Base-by-base conservation (phyloP, 2,888 invertebrate genomes). In the Harpagoxenus sublaevis region DNA sequence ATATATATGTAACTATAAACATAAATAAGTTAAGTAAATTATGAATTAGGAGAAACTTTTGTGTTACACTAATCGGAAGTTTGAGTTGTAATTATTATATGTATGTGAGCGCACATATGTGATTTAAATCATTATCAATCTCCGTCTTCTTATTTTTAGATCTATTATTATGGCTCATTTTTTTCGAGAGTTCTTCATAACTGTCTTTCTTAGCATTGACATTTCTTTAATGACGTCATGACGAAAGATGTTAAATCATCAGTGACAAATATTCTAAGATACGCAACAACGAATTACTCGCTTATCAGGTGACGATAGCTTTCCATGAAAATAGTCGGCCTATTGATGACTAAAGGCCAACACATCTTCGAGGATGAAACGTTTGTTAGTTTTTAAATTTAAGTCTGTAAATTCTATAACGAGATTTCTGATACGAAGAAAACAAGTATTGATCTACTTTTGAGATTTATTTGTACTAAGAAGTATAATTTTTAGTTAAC, bases 271-370 rank as follows among this genome's bases (percentile, higher is more conserved):
- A 35, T 55, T 65, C 65, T 28, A 15, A 18, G 79, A 78, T 65
- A 45, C 4, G n/a, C 3, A 65, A 48, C 5, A 18, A 42, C 2
- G 15, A 35, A 48, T 63, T 75, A 31, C 53, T 23, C 3, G 5
- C 31, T 83, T 84, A 84, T 84, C 84, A 65, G 35, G 31, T 83
- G 48, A 79, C 60, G 71, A 63, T 57, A 83, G n/a, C 66, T 68
- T 84, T 62, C 51, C 18, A 4, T 42, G 79, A 83, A 83, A 51
- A 60, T 60, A 65, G 18, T 18, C 35, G 6, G 23, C 5, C 2
- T 5, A 23, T 2, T 39, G 51, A 57, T 79, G 68, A 79, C 23
- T 68, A 78, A 66, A 62, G 3, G 5, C 10, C 1, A 15, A 39
- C 9, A n/a, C 6, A 28, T 57, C 39, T 35, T n/a, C 10, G n/a